Base-by-base conservation (phyloP, 1,140 invertebrate species). In the Goniozus legneri region DNA sequence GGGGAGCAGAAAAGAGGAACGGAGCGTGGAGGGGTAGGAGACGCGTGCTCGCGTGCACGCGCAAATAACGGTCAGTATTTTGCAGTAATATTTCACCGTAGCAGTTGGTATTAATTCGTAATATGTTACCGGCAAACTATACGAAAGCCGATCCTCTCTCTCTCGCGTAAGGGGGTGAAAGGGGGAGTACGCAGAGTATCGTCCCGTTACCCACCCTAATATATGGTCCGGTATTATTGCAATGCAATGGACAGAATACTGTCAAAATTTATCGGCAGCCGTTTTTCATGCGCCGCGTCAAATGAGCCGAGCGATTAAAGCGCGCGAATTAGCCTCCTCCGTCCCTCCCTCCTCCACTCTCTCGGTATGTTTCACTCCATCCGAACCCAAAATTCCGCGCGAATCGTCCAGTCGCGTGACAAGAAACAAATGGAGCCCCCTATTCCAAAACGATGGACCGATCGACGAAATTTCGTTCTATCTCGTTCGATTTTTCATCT, bases 61-160 rank as follows among this genome's bases (percentile, higher is more conserved):
- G 71, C 57, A 74, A 74, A 75, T 75, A 76, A 74, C 72, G 71
- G 67, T 72, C 71, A 71, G 67, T 72, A 73, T 75, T 76, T 76
- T 74, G 69, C 67, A 74, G 73, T 70, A 75, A 76, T 75, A 76
- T 76, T 76, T 76, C 72, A 76, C 69, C 64, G 71, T 64, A 73
- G 73, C 73, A 76, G 73, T 76, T 75, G 73, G 72, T 76, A 76
- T 76, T 76, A 76, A 76, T 75, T 74, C 71, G 73, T 76, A 76
- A 76, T 76, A 76, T 76, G 73, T 76, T 76, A 73, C 69, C 66
- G 65, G 64, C 63, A 73, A 76, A 76, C 73, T 75, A 73, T 76
- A 75, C 63, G 67, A 69, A 72, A 69, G 64, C 62, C 56, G 39
- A 54, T 42, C 48, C 53, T 48, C 54, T 45, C 54, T 38, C 21